These are phyloP conservation scores for Nesometra sesokonis DNA, from an alignment of 35 echinoderm and acorn worm genomes.

Conservation along the genomic window DNA sequence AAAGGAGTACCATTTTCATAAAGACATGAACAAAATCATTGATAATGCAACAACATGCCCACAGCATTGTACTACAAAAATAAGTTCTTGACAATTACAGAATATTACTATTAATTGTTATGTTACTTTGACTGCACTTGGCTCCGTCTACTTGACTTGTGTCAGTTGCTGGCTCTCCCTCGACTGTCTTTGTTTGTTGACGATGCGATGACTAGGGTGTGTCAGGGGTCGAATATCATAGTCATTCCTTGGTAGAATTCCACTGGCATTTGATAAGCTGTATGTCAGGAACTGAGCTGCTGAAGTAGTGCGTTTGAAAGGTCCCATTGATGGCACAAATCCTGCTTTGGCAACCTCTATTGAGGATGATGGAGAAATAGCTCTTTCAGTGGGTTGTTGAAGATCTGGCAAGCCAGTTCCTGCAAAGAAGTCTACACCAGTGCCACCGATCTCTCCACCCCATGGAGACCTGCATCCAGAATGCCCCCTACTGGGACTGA, in stretches of 20 bases:
- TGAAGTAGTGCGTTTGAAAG: neutral
- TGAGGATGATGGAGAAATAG: neutral
- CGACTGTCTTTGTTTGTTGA: no score
- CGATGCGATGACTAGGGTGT: neutral
- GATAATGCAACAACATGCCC: no score
- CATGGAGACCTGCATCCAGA: slow-evolving; percentile 78
- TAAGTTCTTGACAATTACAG: no score
- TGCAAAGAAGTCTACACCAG: slow-evolving; percentile 11
- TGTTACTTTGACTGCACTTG: no score
- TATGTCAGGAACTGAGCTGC: neutral
- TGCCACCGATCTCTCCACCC: slow-evolving; percentile 92
- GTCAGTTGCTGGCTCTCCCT: no score
- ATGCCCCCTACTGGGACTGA: slow-evolving; percentile 58
- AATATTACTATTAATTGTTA: no score
- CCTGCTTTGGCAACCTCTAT: neutral
- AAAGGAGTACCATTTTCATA: no score
- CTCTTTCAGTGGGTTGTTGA: neutral
- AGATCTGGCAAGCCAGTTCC: slow-evolving; percentile 25
- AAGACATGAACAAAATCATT: no score
- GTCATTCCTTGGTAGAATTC: neutral
- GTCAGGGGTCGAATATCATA: neutral
- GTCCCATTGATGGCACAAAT: neutral
- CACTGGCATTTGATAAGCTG: neutral
- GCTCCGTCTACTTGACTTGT: no score
- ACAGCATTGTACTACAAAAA: no score